These are phyloP conservation scores for Cydia splendana DNA, from an alignment of 1,140 invertebrate genomes.

Conservation along the genomic window DNA sequence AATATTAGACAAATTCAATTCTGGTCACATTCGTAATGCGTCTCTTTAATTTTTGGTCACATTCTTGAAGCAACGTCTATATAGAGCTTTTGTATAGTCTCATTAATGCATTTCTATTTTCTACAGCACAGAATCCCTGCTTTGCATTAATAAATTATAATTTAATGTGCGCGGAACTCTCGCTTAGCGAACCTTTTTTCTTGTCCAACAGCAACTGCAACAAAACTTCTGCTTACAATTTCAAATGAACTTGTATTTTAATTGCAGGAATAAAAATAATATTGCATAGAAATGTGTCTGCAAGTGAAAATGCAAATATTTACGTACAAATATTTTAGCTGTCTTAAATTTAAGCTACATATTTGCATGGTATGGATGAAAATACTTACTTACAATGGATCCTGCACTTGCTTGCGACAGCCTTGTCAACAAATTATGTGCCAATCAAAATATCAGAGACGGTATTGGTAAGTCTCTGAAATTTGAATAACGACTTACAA, in stretches of 20 bases:
- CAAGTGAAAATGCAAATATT: background rate
- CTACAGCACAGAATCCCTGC: background rate
- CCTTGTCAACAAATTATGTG: too few relatives aligned
- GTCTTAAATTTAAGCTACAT: background rate
- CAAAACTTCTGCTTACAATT: conserved; percentile 20
- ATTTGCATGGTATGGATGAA: background rate
- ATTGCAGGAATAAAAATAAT: conserved; percentile 4
- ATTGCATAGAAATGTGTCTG: conserved; percentile 6
- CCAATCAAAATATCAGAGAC: too few relatives aligned
- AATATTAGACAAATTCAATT: too few relatives aligned
- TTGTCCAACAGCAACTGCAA: background rate
- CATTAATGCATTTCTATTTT: background rate
- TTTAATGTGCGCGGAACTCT: conserved; percentile 9
- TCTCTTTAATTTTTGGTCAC: too few relatives aligned
- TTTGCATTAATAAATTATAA: conserved; percentile 20
- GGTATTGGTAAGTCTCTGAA: too few relatives aligned
- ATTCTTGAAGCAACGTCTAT: too few relatives aligned
- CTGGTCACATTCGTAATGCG: too few relatives aligned
- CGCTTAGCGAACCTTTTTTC: conserved; percentile 8
- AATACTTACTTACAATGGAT: background rate
- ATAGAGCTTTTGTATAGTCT: background rate
- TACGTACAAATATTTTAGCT: background rate
- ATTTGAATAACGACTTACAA: too few relatives aligned
- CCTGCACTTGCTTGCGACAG: too few relatives aligned
- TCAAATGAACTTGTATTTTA: conserved; percentile 15